Base-by-base conservation (phyloP, 2,888 invertebrate species). In the Trilocha varians region DNA sequence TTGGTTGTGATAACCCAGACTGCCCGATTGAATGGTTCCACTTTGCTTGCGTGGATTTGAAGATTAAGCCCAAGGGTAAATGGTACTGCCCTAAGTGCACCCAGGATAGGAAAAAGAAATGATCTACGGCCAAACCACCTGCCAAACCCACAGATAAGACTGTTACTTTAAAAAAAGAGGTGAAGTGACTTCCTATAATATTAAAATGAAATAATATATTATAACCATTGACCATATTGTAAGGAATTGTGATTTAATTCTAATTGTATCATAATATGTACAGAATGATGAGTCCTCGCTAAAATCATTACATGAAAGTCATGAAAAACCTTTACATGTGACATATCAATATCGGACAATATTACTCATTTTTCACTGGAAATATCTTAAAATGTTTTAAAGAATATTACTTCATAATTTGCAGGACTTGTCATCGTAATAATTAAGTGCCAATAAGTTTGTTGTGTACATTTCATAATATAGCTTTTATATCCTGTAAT, bases 61-160 rank as follows among this genome's bases (percentile, higher is more conserved):
- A 93, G 40, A 93, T 92, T 40, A 97, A 97, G 72, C 97, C 97
- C 0, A 97, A 97, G 83, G 97, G 97, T 32, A 96, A 95, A 71
- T 97, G 97, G 95, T 98, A 93, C 76, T 98, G 98, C 78, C 97
- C 97, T 8, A 95, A 96, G 72, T 98, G 98, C 74, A 90, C 90
- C 34, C 92, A 92, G 59, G 93, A 93, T 61, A 82, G 93, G 50
- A 93, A 93, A 74, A 93, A 93, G 73, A 93, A 93, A 86, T 93
- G 90, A 88, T 80, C 65, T 55, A 62, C 69, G 57, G 53, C 60
- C 16, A 82, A 83, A 69, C 66, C 73, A 37, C 46, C 62, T 36
- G 52, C 54, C 42, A 83, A 80, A 50, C 61, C 62, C 38, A 53
- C 73, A 65, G 78, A 79, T 48, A 84, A 80, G 73, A 78, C 82